Evolutionary conservation across 2,888 invertebrate genomes (phyloP).

Genomic region (Chaetoderma sp.): DNA sequence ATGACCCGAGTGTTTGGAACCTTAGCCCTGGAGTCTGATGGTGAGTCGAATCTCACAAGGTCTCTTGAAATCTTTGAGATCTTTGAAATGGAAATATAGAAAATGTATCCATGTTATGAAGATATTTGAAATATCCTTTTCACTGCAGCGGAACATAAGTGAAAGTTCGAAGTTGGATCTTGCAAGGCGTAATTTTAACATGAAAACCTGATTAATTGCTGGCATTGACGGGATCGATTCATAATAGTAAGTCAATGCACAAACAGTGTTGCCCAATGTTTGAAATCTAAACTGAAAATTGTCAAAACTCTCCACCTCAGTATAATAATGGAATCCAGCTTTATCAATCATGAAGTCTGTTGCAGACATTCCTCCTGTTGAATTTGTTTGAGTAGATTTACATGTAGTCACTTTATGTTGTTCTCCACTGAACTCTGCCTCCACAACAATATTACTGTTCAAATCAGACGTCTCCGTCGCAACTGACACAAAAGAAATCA

Average conservation of each 20-base stretch:
- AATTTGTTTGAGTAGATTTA: too few species aligned
- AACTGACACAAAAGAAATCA: too few species aligned
- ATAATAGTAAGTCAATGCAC: neutral
- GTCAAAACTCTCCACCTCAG: neutral
- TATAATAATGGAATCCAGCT: slow-evolving; percentile 8
- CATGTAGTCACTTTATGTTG: too few species aligned
- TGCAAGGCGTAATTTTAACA: slow-evolving; percentile 4
- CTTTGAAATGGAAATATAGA: slow-evolving; percentile 13
- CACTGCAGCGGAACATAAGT: neutral
- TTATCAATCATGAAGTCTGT: too few species aligned
- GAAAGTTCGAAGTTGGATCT: neutral
- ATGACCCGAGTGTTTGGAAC: slow-evolving; percentile 21
- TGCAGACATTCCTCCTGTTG: too few species aligned
- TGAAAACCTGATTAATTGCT: slow-evolving; percentile 10
- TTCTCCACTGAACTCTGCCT: too few species aligned
- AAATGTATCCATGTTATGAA: slow-evolving; percentile 26
- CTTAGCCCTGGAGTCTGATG: slow-evolving; percentile 18
- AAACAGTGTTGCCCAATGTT: neutral
- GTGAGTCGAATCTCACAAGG: slow-evolving; percentile 4
- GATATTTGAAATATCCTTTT: slow-evolving; percentile 4
- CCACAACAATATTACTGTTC: too few species aligned
- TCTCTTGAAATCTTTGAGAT: slow-evolving; percentile 16
- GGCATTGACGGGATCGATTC: neutral
- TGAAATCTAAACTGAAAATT: neutral
- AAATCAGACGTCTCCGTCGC: too few species aligned